Base-by-base conservation (phyloP, 2,888 invertebrate species). In the Amphipyra tragopoginis region DNA sequence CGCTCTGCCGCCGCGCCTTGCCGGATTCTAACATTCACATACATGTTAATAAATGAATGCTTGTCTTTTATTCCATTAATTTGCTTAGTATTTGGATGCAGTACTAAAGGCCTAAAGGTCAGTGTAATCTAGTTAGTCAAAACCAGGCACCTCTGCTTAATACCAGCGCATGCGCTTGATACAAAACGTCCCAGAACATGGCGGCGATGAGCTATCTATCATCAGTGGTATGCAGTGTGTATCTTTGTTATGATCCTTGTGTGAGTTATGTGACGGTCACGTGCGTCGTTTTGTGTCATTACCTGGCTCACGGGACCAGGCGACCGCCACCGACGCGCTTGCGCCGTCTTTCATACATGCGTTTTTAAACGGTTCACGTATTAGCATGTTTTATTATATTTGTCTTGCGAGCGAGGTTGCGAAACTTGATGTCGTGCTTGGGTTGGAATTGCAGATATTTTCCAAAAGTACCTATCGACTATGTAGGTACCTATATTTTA, bases 231-330 rank as follows among this genome's bases (percentile, higher is more conserved):
- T 75, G 75, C 73, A 64, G 74, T 52, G 74, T 52, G 74, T 80
- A 84, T 86, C 82, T 84, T 82, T 86, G 86, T 87, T 90, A 83
- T 87, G 87, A 86, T 86, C 83, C 73, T 77, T 76, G 83, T 84
- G 85, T 88, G 86, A 85, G 86, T 84, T 86, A 85, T 86, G 84
- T 74, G 81, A 72, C 77, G 79, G 75, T 81, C 75, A 79, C 81
- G 82, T 81, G 81, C 77, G 85, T 89, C 86, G 88, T 89, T 89
- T 90, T 89, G 87, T 90, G 86, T 91, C 89, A 87, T 89, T 90
- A 90, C 89, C 88, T 89, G 88, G 85, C 87, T 84, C 85, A 83
- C 82, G 85, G 84, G 85, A 82, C 82, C 75, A 79, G 72, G 71
- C 77, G 80, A 72, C 82, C 75, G 79, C 81, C 83, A 86, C 81